phyloP scores from a whole-genome alignment of 2,113 vertebrate species.

The Athene noctua region DNA sequence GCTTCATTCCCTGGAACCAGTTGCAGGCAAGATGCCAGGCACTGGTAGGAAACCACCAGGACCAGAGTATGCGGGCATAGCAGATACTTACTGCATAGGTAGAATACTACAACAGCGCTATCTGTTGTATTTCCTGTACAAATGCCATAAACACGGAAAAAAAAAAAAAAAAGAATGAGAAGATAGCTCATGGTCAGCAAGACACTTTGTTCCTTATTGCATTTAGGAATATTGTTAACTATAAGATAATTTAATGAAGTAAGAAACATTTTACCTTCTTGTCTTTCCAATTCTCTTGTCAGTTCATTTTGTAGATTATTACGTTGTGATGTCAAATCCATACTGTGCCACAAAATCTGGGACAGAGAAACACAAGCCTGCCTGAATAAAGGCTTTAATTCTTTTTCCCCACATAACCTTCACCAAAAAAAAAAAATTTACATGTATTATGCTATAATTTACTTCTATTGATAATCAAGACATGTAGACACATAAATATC shows the following conservation, averaged over 20 bases:
- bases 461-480: not conserved
- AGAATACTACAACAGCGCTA: not conserved
- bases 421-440: not conserved
- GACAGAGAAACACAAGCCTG: not conserved
- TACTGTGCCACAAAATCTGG: slow-evolving; percentile 21
- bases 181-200: not conserved
- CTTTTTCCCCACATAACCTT: not conserved
- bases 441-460: not conserved
- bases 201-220: not conserved
- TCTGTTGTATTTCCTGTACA: not conserved
- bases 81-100: not conserved
- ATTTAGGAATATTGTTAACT: no score
- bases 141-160: not conserved
- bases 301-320: not conserved
- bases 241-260: not conserved
- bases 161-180: not conserved
- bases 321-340: slow-evolving; percentile 41
- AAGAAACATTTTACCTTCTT: slow-evolving; percentile 66
- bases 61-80: not conserved
- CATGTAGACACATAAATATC: not conserved
- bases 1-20: not conserved
- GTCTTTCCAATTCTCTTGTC: not conserved
- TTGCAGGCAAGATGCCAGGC: not conserved
- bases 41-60: not conserved
- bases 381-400: not conserved